These are phyloP conservation scores for Aporrectodea caliginosa DNA, from an alignment of 1,140 invertebrate genomes.

Conservation along the genomic window DNA sequence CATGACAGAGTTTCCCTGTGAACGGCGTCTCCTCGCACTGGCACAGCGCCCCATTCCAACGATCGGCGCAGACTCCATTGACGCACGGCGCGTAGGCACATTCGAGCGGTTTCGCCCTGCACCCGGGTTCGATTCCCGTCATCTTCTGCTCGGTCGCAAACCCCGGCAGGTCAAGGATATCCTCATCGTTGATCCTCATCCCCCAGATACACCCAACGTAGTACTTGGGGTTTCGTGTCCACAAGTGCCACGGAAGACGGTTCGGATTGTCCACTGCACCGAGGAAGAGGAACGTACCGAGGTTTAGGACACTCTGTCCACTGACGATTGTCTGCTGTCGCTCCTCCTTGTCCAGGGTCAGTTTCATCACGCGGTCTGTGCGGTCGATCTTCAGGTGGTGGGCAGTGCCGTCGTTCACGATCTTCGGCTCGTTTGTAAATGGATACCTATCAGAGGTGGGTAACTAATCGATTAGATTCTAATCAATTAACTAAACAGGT, in stretches of 20 bases:
- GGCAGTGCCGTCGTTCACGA: conserved; percentile 18
- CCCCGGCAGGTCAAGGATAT: conserved; percentile 35
- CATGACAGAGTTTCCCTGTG: conserved; percentile 40
- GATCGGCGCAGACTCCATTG: conserved; percentile 39
- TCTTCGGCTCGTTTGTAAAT: neutral
- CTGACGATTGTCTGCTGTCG: conserved; percentile 26
- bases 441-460: too few species aligned
- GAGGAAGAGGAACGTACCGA: conserved; percentile 33
- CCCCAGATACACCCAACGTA: conserved; percentile 46
- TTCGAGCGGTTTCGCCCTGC: conserved; percentile 34
- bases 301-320: conserved; percentile 21
- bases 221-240: conserved; percentile 34
- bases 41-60: conserved; percentile 39
- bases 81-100: conserved; percentile 33
- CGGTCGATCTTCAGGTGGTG: conserved; percentile 38
- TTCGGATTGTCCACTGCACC: conserved; percentile 33
- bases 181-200: conserved; percentile 37
- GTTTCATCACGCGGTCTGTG: conserved; percentile 5
- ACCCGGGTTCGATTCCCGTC: conserved; percentile 36
- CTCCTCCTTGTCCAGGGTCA: conserved; percentile 30
- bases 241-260: conserved; percentile 44
- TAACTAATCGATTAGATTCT: too few species aligned
- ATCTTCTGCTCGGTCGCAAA: conserved; percentile 26
- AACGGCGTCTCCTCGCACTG: conserved; percentile 42
- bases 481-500: too few species aligned